phyloP scores from a whole-genome alignment of 35 echinoderm and acorn worm species.

The Diadema setosum region DNA sequence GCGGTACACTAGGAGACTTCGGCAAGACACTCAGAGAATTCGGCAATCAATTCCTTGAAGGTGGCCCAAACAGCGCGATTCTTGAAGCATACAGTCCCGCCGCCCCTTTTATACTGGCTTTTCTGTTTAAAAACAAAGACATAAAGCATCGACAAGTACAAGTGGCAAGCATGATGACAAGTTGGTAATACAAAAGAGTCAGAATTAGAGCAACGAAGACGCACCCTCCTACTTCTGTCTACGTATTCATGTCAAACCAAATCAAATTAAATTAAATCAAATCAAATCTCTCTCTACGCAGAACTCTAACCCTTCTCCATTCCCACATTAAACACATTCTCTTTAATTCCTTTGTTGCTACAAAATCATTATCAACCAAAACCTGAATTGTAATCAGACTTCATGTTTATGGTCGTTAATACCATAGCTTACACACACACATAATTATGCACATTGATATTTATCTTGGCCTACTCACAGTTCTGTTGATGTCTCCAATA shows the following conservation, averaged over 20 bases:
- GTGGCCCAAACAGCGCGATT: too few relatives aligned
- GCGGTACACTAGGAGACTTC: too few relatives aligned
- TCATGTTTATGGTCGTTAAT: too few relatives aligned
- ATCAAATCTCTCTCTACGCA: neutral
- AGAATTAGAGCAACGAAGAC: neutral
- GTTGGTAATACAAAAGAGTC: neutral
- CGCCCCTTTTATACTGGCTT: neutral
- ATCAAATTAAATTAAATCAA: neutral
- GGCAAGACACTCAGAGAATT: too few relatives aligned
- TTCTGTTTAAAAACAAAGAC: neutral
- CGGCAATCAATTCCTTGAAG: neutral
- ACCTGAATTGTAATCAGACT: neutral
- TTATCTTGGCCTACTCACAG: neutral
- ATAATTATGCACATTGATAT: neutral
- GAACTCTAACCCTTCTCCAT: neutral
- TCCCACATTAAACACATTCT: neutral
- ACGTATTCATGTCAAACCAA: too few relatives aligned
- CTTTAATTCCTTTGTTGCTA: neutral
- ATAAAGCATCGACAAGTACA: too few relatives aligned
- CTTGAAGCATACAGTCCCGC: neutral
- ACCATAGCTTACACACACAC: neutral
- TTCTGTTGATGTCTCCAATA: slow-evolving; percentile 30
- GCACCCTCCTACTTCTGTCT: too few relatives aligned
- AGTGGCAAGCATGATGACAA: too few relatives aligned
- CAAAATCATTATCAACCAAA: neutral